Percentiles rank a stretch among this genome's conserved stretches.
Conservation (phyloP, 2,888 invertebrate species). For the Tiliacea citrago region DNA sequence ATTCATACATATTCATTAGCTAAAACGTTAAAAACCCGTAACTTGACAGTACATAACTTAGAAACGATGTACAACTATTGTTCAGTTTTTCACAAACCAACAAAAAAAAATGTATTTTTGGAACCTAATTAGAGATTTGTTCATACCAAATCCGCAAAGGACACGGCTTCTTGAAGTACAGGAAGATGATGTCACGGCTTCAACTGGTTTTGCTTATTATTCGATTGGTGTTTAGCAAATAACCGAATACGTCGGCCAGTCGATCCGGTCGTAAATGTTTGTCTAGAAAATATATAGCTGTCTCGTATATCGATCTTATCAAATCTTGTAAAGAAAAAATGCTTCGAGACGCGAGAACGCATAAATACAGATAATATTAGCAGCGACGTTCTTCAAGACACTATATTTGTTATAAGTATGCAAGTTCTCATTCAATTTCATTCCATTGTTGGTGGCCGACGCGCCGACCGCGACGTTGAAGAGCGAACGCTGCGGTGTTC, state of each 20-base stretch:
- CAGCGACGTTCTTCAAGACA: conserved; percentile 37
- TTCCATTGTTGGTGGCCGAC: conserved; percentile 70
- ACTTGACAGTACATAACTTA: conserved; percentile 4
- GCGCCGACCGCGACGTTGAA: conserved; percentile 28
- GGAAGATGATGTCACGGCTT: conserved; percentile 89
- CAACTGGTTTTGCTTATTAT: conserved; percentile 89
- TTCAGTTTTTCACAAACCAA: conserved; percentile 24
- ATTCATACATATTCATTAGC: conserved; percentile 36
- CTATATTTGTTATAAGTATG: conserved; percentile 58
- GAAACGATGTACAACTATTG: conserved; percentile 1
- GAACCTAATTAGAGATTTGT: conserved; percentile 53
- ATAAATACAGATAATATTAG: conserved; percentile 62
- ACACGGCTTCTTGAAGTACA: conserved; percentile 84
- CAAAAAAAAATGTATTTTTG: conserved; percentile 5
- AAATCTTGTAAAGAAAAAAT: conserved; percentile 34
- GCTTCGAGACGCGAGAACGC: conserved; percentile 33
- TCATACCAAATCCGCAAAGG: conserved; percentile 75
- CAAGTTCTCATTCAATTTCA: conserved; percentile 74
- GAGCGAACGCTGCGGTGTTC: conserved; percentile 48
- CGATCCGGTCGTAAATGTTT: conserved; percentile 70
- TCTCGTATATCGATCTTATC: conserved; percentile 22
- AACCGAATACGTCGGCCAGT: conserved; percentile 77
- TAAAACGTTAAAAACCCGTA: conserved; percentile 1
- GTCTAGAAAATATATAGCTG: conserved; percentile 54
- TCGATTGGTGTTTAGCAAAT: conserved; percentile 81